Base-by-base conservation (phyloP, 1,140 invertebrate species). In the Diprion similis region DNA sequence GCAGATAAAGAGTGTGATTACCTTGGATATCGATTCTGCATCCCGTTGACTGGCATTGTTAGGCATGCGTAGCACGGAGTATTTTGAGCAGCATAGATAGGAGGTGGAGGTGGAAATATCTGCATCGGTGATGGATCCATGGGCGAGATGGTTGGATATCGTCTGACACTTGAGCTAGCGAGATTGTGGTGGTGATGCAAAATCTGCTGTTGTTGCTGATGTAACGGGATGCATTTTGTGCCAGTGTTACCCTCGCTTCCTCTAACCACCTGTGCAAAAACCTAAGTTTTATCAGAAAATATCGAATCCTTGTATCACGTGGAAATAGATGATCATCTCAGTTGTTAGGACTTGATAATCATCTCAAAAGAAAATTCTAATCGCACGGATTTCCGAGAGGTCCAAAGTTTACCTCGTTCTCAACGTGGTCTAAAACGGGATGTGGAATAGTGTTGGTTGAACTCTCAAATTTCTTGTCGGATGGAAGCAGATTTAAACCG, bases 21-120 rank as follows among this genome's bases (percentile, higher is more conserved):
- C 86, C 85, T 87, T 74, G 85, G 78, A 80, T 83, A 87, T 74
- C 85, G 85, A 78, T 82, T 86, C 78, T 83, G 85, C 67, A 86
- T 76, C 13, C 83, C 83, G 70, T 82, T 73, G 72, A 85, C 82
- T 69, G 85, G 86, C 75, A 86, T 81, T 9, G 85, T 82, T 18
- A 87, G 78, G 75, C 86, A 87, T 19, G 82, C 79, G 65, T 84
- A 86, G 70, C 87, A 88, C 2, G 81, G 77, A 75, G 84, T 75
- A 70, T 86, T 84, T 73, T 85, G 85, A 64, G 86, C 76, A 47
- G 84, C 79, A 72, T 86, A 87, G 67, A 87, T 82, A 8, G 84
- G 80, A 47, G 83, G 83, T 10, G 84, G 84, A 66, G 82, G 76
- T 68, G 83, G 78, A 76, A 85, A 87, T 82, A 89, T 85, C 77